Conservation (phyloP, 2,888 invertebrate species). For the Sicus ferrugineus region DNA sequence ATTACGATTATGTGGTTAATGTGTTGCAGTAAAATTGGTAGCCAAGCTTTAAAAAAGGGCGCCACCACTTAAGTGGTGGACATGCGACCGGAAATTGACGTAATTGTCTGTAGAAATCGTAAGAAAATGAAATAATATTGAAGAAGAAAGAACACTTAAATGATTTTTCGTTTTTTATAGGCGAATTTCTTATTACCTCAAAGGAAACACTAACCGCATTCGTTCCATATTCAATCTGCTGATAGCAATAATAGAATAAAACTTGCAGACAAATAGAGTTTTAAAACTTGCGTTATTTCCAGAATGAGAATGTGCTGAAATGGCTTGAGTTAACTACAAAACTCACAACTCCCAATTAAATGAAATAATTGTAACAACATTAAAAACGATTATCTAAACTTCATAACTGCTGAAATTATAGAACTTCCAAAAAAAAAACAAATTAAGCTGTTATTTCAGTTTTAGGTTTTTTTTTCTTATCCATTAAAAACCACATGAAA, state of each 20-base stretch:
- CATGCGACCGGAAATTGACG: slow-evolving; percentile 61
- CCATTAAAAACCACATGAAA: neutral
- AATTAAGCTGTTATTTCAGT: neutral
- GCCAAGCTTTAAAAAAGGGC: slow-evolving; percentile 3
- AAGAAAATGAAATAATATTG: neutral
- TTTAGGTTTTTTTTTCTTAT: neutral
- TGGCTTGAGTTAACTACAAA: no score
- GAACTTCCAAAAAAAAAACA: neutral
- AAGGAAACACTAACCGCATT: no score
- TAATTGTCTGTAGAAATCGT: slow-evolving; percentile 48
- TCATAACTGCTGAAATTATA: neutral
- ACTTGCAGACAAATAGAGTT: no score
- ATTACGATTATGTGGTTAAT: slow-evolving; percentile 25
- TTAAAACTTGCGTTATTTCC: no score
- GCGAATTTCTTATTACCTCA: no score
- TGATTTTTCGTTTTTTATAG: no score
- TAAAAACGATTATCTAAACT: neutral
- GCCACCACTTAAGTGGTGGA: slow-evolving; percentile 16
- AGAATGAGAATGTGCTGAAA: no score
- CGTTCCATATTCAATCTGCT: no score
- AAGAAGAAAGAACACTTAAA: no score
- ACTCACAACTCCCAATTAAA: no score
- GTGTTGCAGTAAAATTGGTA: slow-evolving; percentile 29
- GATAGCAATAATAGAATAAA: no score
- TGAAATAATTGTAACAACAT: neutral